Conservation (phyloP, 2,888 invertebrate genomes). For the Scrobipalpa atriplicella region DNA sequence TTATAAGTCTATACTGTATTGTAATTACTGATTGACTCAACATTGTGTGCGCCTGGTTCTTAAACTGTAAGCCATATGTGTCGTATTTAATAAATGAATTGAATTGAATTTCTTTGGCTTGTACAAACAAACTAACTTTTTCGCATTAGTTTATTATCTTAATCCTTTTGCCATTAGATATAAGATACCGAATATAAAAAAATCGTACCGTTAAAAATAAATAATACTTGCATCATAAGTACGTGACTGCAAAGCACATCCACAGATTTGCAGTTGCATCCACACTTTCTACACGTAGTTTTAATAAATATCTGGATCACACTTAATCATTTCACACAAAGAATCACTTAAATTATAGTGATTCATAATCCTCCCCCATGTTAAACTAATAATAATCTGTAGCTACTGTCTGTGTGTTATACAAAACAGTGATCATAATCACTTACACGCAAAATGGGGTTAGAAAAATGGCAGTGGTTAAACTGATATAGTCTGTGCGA, state of each 20-base stretch:
- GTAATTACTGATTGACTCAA: too few species aligned
- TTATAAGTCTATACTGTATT: too few species aligned
- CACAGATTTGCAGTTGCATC: neutral
- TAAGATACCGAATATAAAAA: neutral
- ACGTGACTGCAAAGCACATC: conserved; percentile 1
- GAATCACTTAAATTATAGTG: neutral
- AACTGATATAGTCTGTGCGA: too few species aligned
- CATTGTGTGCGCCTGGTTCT: too few species aligned
- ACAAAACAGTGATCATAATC: conserved; percentile 5
- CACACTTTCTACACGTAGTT: neutral
- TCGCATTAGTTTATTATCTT: too few species aligned
- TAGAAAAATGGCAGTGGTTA: neutral
- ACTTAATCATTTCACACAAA: conserved; percentile 19
- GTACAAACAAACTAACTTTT: too few species aligned
- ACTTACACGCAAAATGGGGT: neutral
- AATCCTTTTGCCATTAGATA: too few species aligned
- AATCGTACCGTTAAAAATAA: neutral
- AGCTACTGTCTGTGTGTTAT: conserved; percentile 6
- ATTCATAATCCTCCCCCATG: conserved; percentile 10
- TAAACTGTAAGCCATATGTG: too few species aligned
- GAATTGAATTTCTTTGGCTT: too few species aligned
- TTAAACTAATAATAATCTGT: conserved; percentile 1
- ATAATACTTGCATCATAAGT: neutral
- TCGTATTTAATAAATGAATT: too few species aligned
- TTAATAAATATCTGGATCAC: conserved; percentile 8